phyloP scores from a whole-genome alignment of 2,888 invertebrate genomes.

The Sericinus montela region DNA sequence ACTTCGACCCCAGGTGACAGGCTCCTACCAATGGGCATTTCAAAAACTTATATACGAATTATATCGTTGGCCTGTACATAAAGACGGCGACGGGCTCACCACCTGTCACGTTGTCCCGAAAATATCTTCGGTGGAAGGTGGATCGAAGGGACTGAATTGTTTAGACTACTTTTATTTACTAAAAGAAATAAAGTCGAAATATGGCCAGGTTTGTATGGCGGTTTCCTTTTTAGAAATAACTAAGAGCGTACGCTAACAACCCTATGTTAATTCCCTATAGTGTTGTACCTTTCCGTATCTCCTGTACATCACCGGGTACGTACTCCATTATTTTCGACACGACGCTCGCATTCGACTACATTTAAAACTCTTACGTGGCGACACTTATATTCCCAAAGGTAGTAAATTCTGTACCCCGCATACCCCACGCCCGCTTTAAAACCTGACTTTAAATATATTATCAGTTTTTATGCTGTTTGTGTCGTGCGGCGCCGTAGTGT shows the following conservation, averaged over 20 bases:
- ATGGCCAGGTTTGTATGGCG: too few relatives aligned
- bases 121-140: too few relatives aligned
- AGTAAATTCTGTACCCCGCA: slow-evolving; percentile 58
- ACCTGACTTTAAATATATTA: slow-evolving; percentile 71
- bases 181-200: too few relatives aligned
- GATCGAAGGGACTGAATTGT: too few relatives aligned
- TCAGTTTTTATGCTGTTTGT: slow-evolving; percentile 59
- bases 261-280: slow-evolving; percentile 1
- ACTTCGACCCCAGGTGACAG: too few relatives aligned
- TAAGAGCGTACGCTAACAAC: neutral
- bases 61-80: too few relatives aligned
- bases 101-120: too few relatives aligned
- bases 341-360: slow-evolving; percentile 35
- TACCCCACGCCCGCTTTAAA: slow-evolving; percentile 56
- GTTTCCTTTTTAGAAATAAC: too few relatives aligned
- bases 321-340: slow-evolving; percentile 35
- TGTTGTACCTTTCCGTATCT: slow-evolving; percentile 9
- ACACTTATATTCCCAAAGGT: slow-evolving; percentile 51
- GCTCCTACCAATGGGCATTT: too few relatives aligned
- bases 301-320: slow-evolving; percentile 32
- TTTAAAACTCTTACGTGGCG: slow-evolving; percentile 43
- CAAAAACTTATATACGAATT: too few relatives aligned
- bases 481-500: slow-evolving; percentile 66
- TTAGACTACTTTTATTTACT: too few relatives aligned
- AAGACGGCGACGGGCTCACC: too few relatives aligned